Base-by-base conservation (phyloP, 2,888 invertebrate genomes). In the Tetragonisca angustula region DNA sequence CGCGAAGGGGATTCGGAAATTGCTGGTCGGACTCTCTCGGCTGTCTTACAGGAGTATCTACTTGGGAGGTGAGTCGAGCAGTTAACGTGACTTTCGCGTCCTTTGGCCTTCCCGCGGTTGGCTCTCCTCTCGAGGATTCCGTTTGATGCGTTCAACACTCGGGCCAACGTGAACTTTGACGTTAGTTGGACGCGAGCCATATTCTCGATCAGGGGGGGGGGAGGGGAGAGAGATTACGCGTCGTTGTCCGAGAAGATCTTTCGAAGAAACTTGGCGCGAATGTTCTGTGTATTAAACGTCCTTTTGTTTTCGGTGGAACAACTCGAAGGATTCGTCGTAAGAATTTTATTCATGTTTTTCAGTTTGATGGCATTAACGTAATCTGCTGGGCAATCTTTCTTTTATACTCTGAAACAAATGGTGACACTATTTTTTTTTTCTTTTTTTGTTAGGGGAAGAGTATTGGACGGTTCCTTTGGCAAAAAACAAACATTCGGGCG, bases 1-100 rank as follows among this genome's bases (percentile, higher is more conserved):
- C n/a, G 61, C 67, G 67, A 69, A 56, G 69, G 65, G 76, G 67
- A 71, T 69, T 85, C 49, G 54, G 50, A 68, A 85, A 68, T 69
- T 64, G 54, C 50, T 64, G 73, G 78, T n/a, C 77, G 19, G 77
- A 56, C 76, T 70, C 6, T 36, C 27, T 5, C 36, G 49, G 49
- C 71, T 72, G 71, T 78, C 78, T 71, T 71, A 24, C 59, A 13
- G 4, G 65, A 19, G 32, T 17, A 32, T 76, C 62, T 77, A 61
- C 71, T 76, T 71, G 17, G 21, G 19, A 43, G n/a, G 13, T 21
- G 56, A 73, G 56, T 62, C 76, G 70, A 76, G 43, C 61, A 70
- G 76, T 76, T 70, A 76, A 70, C 62, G 61, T 70, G 27, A 70
- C 76, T 70, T 43, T 70, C 21, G 61, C n/a, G 52, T 76, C 76